Percentiles rank a stretch among this genome's conserved stretches.
Conservation (phyloP, 1,140 invertebrate species). For the Notospermus geniculatus region DNA sequence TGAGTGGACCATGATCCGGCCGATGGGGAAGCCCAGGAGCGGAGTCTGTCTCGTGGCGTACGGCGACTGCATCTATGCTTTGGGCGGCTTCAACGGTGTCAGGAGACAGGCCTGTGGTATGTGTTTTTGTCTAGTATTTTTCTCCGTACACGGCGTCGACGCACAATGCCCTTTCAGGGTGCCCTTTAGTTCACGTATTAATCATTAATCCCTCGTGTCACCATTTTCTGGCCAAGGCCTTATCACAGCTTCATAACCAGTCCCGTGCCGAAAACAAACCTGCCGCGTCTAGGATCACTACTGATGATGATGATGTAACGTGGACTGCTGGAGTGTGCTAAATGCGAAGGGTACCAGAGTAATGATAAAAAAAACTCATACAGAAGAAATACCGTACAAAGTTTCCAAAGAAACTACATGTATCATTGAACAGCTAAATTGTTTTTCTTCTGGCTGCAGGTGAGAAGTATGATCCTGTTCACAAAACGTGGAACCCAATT, state of each 20-base stretch:
- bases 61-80: constrained; percentile 59
- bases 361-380: neutral
- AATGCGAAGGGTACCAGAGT: neutral
- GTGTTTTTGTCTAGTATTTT: no score
- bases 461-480: constrained; percentile 23
- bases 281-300: neutral
- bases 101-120: constrained; percentile 63
- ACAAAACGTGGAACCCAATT: constrained; percentile 17
- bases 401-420: constrained; percentile 2
- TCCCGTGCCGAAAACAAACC: neutral
- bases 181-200: no score
- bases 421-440: constrained; percentile 9
- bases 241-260: neutral
- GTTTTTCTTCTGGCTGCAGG: constrained; percentile 11
- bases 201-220: neutral
- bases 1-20: constrained; percentile 67
- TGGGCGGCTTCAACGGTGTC: constrained; percentile 54
- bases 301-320: neutral
- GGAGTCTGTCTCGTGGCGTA: constrained; percentile 74
- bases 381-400: neutral
- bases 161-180: no score
- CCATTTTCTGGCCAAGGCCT: neutral
- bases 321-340: neutral
- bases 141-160: no score
- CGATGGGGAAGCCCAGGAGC: constrained; percentile 58